A percentile compares a stretch with the other conserved stretches of the same genome.
Conservation (phyloP, 2,888 invertebrate genomes). For the Dasysyrphus tricinctus region DNA sequence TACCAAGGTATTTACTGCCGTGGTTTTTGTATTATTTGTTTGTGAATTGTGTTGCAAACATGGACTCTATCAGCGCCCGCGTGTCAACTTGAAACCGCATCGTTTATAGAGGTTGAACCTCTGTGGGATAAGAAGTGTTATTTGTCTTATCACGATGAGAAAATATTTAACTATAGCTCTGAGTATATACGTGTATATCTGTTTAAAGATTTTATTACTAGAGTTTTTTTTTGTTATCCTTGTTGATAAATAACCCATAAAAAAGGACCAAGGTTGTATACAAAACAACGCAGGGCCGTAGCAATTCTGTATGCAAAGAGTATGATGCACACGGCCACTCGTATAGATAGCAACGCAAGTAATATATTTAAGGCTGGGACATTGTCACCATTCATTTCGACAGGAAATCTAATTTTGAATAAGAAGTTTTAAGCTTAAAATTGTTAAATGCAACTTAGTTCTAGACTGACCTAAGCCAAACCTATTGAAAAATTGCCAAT, state of each 20-base stretch:
- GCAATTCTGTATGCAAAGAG: background rate
- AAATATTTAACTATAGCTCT: slow-evolving; percentile 17
- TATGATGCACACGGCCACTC: too few species aligned
- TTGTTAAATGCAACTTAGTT: too few species aligned
- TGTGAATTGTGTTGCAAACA: slow-evolving; percentile 12
- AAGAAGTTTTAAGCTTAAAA: too few species aligned
- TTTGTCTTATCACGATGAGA: slow-evolving; percentile 14
- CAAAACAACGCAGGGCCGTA: background rate
- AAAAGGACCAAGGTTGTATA: background rate
- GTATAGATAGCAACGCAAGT: too few species aligned
- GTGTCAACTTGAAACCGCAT: slow-evolving; percentile 17
- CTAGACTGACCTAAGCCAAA: too few species aligned
- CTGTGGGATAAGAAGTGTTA: slow-evolving; percentile 21
- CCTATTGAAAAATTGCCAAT: too few species aligned
- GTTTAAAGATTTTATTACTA: slow-evolving; percentile 4
- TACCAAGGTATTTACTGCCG: background rate
- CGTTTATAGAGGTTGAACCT: too few species aligned
- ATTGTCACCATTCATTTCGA: too few species aligned
- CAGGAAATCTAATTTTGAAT: too few species aligned
- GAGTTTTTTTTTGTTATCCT: slow-evolving; percentile 10
- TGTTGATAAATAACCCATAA: slow-evolving; percentile 12
- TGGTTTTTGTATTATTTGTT: slow-evolving; percentile 16
- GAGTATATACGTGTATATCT: background rate
- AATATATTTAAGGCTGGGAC: too few species aligned
- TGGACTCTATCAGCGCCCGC: background rate